Percentiles rank a stretch among this genome's conserved stretches.
These are phyloP conservation scores for Chromis chromis DNA, from an alignment of 2,797 vertebrate genomes.

Conservation along the genomic window DNA sequence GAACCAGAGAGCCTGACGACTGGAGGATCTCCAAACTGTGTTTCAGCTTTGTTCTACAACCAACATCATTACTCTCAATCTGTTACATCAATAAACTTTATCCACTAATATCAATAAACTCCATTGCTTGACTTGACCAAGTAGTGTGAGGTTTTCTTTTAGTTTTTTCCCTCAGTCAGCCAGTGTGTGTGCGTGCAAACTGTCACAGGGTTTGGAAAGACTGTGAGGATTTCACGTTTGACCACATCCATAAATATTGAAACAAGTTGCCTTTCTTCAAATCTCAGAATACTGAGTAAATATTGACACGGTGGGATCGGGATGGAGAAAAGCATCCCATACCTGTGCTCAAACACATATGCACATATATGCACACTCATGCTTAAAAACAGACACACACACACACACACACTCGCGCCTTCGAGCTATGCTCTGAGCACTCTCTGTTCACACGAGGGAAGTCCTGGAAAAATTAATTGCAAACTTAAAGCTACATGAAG, in stretches of 20 bases:
- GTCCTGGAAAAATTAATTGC: conserved; percentile 77
- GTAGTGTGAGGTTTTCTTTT: conserved; percentile 36
- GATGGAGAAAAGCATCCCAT: conserved; percentile 77
- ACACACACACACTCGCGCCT: conserved; percentile 24
- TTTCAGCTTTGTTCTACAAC: conserved; percentile 55
- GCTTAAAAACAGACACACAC: neutral
- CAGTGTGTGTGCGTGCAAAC: conserved; percentile 21
- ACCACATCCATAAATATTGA: conserved; percentile 86
- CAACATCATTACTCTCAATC: conserved; percentile 52
- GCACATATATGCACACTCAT: conserved; percentile 24
- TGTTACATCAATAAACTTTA: conserved; percentile 49
- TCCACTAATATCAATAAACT: conserved; percentile 57
- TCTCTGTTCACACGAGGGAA: conserved; percentile 76
- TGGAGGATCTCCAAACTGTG: conserved; percentile 42
- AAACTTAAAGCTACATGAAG: conserved; percentile 59
- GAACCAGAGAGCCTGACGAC: conserved; percentile 25
- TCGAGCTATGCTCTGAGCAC: conserved; percentile 65
- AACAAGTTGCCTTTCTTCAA: conserved; percentile 84
- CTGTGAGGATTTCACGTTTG: conserved; percentile 76
- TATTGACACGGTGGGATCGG: conserved; percentile 76
- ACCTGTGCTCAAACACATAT: conserved; percentile 56
- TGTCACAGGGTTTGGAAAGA: conserved; percentile 70
- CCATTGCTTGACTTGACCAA: conserved; percentile 37
- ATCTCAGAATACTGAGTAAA: conserved; percentile 84
- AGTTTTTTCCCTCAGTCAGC: conserved; percentile 1